Percentiles rank a stretch among this genome's conserved stretches.
Conservation (phyloP, 1,140 invertebrate species). For the Pogonognathellus flavescens region DNA sequence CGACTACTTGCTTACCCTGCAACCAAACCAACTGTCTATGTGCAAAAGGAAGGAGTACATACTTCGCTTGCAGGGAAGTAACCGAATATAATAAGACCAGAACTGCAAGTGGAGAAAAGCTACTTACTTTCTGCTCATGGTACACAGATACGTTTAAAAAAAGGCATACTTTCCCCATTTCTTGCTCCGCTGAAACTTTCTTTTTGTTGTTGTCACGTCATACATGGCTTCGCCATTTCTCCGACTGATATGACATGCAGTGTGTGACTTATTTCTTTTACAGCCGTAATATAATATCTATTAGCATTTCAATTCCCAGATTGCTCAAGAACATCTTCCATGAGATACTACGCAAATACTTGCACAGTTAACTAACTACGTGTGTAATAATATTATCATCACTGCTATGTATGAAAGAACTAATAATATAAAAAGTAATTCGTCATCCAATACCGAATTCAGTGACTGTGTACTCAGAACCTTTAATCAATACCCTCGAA, state of each 20-base stretch:
- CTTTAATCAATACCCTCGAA: constrained; percentile 1
- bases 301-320: neutral
- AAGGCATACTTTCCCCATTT: neutral
- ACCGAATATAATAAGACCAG: no score
- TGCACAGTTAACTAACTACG: neutral
- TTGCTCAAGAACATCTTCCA: neutral
- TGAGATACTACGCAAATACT: neutral
- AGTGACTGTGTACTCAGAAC: constrained; percentile 1
- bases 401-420: neutral
- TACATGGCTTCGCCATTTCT: neutral
- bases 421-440: constrained; percentile 19
- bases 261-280: neutral
- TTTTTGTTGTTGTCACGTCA: constrained; percentile 16
- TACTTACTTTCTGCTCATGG: no score
- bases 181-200: constrained; percentile 1
- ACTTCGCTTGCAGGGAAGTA: no score
- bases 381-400: neutral
- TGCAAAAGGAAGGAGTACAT: neutral
- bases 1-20: no score
- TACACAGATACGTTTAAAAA: neutral
- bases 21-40: neutral
- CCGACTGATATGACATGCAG: no score
- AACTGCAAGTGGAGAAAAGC: no score
- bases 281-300: neutral
- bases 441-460: neutral